A percentile compares a stretch with the other conserved stretches of the same genome.
Conservation (phyloP, 1,140 invertebrate species). For the Panonychus citri region DNA sequence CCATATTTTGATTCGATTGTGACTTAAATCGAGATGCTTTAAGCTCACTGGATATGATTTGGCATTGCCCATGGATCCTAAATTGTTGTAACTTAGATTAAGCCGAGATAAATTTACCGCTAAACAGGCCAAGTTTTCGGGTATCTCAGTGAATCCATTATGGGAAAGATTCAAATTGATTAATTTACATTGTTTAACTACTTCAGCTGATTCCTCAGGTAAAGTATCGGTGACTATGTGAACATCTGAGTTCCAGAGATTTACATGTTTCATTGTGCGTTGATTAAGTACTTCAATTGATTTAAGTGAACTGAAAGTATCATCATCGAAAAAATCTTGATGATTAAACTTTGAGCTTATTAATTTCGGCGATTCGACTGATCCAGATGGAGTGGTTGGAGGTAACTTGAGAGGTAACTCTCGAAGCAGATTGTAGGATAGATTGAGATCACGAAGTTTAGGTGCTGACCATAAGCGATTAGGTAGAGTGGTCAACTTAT, state of each 20-base stretch:
- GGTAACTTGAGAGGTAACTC: constrained; percentile 36
- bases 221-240: neutral
- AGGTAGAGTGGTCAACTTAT: constrained; percentile 65
- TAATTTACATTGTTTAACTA: constrained; percentile 29
- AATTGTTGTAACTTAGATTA: constrained; percentile 65
- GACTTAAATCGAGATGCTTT: constrained; percentile 72
- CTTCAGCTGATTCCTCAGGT: constrained; percentile 4
- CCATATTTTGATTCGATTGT: constrained; percentile 74
- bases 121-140: constrained; percentile 61
- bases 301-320: neutral
- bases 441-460: constrained; percentile 65
- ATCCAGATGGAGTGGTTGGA: neutral
- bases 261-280: constrained; percentile 1
- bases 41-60: constrained; percentile 64
- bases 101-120: constrained; percentile 59
- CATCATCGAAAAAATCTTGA: neutral
- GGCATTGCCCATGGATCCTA: constrained; percentile 50
- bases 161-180: constrained; percentile 61
- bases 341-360: neutral
- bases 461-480: constrained; percentile 70
- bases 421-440: constrained; percentile 64
- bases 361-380: neutral
- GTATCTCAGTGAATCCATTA: constrained; percentile 66
- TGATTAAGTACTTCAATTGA: neutral
- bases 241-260: constrained; percentile 1